phyloP scores from a whole-genome alignment of 1,140 invertebrate species.

The Procambarus clarkii region DNA sequence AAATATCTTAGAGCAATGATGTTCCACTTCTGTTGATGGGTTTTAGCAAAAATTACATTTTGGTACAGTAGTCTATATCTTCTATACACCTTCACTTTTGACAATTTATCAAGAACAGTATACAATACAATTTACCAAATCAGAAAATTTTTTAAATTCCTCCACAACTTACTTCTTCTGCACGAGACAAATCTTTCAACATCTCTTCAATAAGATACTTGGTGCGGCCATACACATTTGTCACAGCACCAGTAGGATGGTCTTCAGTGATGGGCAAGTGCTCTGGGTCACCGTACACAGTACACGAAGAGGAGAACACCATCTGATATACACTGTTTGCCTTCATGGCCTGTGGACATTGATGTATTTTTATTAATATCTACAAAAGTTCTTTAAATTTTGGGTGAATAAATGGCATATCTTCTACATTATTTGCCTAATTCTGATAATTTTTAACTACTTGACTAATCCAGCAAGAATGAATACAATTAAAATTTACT shows the following conservation, averaged over 20 bases:
- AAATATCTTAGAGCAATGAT: slow-evolving; percentile 96
- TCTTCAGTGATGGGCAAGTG: slow-evolving; percentile 91
- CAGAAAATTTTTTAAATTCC: not conserved
- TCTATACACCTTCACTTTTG: not conserved
- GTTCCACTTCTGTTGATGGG: slow-evolving; percentile 81
- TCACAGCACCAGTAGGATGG: slow-evolving; percentile 88
- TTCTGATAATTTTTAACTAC: too few species aligned
- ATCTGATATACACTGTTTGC: slow-evolving; percentile 85
- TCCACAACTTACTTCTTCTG: slow-evolving; percentile 83
- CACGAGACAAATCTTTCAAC: slow-evolving; percentile 89
- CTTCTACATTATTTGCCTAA: too few species aligned
- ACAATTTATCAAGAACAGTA: not conserved
- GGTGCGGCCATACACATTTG: slow-evolving; percentile 98
- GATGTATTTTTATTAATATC: too few species aligned
- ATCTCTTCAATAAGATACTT: slow-evolving; percentile 99
- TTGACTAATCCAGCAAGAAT: too few species aligned
- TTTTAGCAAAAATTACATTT: slow-evolving; percentile 3
- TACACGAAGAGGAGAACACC: slow-evolving; percentile 97
- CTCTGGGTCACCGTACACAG: slow-evolving; percentile 94
- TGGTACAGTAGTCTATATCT: not conserved
- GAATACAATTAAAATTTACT: too few species aligned
- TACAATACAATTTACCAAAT: not conserved
- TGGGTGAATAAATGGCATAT: too few species aligned
- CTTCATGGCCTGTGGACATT: slow-evolving; percentile 84
- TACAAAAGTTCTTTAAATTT: too few species aligned